phyloP scores from a whole-genome alignment of 92 coral and sea anemone genomes.

The Chrysogorgia sp. region DNA sequence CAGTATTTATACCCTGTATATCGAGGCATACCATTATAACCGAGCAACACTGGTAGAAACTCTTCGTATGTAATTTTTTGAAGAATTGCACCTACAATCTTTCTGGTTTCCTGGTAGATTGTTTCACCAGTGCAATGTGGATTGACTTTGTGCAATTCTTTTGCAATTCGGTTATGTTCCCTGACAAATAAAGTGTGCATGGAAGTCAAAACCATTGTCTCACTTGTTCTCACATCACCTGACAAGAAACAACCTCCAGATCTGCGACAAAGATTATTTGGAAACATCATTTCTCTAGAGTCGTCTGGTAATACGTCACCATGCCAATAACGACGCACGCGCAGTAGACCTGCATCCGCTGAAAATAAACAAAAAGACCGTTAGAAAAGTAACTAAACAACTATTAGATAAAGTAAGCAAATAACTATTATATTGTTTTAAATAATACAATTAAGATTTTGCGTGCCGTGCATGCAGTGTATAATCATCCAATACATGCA shows the following conservation, averaged over 20 bases:
- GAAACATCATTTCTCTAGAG: constrained; percentile 34
- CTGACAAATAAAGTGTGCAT: constrained; percentile 36
- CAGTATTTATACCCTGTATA: constrained; percentile 44
- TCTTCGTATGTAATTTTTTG: constrained; percentile 44
- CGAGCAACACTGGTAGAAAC: constrained; percentile 24
- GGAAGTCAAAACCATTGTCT: constrained; percentile 22
- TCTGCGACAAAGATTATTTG: constrained; percentile 20
- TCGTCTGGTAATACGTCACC: constrained; percentile 35
- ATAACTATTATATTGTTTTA: too few relatives aligned
- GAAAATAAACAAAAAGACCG: background rate
- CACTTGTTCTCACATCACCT: constrained; percentile 42
- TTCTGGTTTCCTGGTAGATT: constrained; percentile 24
- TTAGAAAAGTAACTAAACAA: background rate
- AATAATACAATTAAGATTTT: too few relatives aligned
- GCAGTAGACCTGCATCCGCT: constrained; percentile 36
- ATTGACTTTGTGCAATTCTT: constrained; percentile 10
- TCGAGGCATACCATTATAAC: constrained; percentile 5
- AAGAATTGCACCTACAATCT: constrained; percentile 33
- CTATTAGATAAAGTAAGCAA: background rate
- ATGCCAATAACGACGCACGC: constrained; percentile 18
- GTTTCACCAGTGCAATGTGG: constrained; percentile 37
- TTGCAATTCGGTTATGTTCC: constrained; percentile 43
- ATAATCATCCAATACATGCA: too few relatives aligned
- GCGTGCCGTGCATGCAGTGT: too few relatives aligned
- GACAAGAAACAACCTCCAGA: constrained; percentile 39